phyloP scores from a whole-genome alignment of 2,113 vertebrate species.

The Indicator indicator region DNA sequence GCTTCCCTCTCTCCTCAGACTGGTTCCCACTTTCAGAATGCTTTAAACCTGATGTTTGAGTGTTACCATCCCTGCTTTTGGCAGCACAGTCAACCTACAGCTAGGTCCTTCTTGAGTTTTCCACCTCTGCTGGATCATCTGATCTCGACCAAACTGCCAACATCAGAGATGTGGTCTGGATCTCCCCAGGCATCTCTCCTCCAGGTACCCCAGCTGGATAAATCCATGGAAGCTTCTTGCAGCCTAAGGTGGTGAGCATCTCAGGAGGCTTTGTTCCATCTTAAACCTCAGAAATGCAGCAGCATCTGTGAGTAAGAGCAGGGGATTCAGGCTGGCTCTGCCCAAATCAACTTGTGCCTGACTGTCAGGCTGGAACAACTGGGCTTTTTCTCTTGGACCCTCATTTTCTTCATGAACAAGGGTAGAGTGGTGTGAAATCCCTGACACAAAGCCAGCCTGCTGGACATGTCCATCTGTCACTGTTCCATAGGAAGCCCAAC shows the following conservation, averaged over 20 bases:
- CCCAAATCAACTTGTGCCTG: neutral
- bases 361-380: neutral
- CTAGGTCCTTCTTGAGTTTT: neutral
- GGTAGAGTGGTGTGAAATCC: neutral
- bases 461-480: accelerated
- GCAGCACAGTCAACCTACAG: neutral
- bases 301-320: neutral
- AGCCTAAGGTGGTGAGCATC: neutral
- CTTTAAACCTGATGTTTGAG: neutral
- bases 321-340: neutral
- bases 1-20: neutral
- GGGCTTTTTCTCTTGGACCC: neutral
- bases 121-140: accelerated
- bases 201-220: accelerated
- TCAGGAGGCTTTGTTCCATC: neutral
- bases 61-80: neutral
- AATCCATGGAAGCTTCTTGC: neutral
- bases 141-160: accelerated
- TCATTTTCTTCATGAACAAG: accelerated
- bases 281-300: neutral
- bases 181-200: neutral
- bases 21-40: accelerated
- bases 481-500: neutral
- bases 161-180: accelerated
- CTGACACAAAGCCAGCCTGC: accelerated